Base-by-base conservation (phyloP, 2,888 invertebrate genomes). In the Cataglyphis livida region DNA sequence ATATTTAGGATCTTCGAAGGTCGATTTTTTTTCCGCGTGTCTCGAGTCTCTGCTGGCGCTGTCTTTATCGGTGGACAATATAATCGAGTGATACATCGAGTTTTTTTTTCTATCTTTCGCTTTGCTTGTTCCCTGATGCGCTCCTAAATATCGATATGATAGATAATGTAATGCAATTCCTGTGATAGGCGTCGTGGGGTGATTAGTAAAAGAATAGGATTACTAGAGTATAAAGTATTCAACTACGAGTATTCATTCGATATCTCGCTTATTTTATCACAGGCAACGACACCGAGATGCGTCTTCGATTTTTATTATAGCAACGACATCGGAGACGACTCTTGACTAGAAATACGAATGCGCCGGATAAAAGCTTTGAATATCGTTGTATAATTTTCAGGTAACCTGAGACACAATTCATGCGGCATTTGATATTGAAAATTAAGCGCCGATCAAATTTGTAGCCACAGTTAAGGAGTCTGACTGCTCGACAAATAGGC, bases 241-340 rank as follows among this genome's bases (percentile, higher is more conserved):
- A 32, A 15, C 61, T 48, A 62, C 6, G 32, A 62, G 28, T 74
- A 73, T 73, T 73, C n/a, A 18, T 44, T 44, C 15, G 28, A 54
- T 71, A n/a, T 73, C 41, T 73, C 41, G 12, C 38, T n/a, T 10
- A 21, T 65, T 76, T 38, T 76, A 76, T 76, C 76, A 76, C 65
- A 76, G 76, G 25, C 38, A 75, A 73, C 25, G 57, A 73, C 38
- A 57, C 59, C 57, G 59, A 41, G 59, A 41, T 59, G 71, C 57
- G 28, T 59, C 7, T 48, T 48, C 54, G 3, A 54, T 66, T 32
- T 51, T 25, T 28, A 2, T 59, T 59, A 25, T 25, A 25, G 25
- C 25, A 25, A 25, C n/a, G n/a, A 21, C n/a, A 54, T 54, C 54
- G 54, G 9, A n/a, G 64, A 38, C 48, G 6, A 48, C 0, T 51